These are phyloP conservation scores for Phasia obesa DNA, from an alignment of 2,888 invertebrate genomes.

Conservation along the genomic window DNA sequence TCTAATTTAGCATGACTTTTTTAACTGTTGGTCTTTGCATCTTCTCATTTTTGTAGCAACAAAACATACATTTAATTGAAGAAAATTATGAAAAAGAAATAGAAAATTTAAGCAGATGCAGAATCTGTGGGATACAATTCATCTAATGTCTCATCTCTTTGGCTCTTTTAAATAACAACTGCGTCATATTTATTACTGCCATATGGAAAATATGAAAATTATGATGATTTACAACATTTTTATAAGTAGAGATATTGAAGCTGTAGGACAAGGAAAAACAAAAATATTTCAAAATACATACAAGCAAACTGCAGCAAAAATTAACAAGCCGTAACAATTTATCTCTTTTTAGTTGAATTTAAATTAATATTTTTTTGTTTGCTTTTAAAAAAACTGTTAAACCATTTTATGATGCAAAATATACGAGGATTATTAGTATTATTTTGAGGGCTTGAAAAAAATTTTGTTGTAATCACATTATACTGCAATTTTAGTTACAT, in stretches of 20 bases:
- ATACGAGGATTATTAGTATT: not conserved
- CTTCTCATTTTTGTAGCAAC: not conserved
- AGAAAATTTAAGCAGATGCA: conserved; percentile 64
- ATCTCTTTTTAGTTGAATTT: not conserved
- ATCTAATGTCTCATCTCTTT: conserved; percentile 30
- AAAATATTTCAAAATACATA: not conserved
- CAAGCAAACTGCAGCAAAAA: conserved; percentile 28
- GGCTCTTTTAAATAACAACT: conserved; percentile 32
- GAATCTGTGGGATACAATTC: conserved; percentile 59
- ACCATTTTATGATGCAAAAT: conserved; percentile 24
- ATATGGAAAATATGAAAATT: conserved; percentile 78
- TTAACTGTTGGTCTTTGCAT: conserved; percentile 24
- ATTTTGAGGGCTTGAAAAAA: no score
- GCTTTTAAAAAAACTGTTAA: conserved; percentile 47
- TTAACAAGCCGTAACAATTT: conserved; percentile 65
- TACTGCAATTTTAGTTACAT: no score
- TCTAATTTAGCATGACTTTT: conserved; percentile 69
- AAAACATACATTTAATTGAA: conserved; percentile 41
- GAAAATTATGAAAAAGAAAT: conserved; percentile 20
- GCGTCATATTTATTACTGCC: conserved; percentile 63
- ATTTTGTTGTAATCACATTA: no score
- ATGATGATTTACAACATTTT: conserved; percentile 73
- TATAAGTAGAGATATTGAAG: not conserved
- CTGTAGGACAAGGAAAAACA: conserved; percentile 18
- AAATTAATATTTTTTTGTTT: not conserved